Conservation (phyloP, 2,888 invertebrate genomes). For the Leucophenga montana region DNA sequence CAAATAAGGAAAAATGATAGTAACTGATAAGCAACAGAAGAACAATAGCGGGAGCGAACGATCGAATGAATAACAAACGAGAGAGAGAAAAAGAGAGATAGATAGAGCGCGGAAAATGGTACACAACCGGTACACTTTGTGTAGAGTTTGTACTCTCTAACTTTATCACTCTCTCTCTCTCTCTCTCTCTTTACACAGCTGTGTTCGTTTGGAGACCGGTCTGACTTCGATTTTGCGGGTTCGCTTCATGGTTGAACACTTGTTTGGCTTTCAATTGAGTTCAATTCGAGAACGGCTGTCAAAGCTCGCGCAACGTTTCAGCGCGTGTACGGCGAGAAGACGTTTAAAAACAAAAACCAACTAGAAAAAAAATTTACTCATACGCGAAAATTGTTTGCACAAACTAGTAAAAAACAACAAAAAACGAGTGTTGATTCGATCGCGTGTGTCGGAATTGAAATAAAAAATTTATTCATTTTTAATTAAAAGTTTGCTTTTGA, state of each 20-base stretch:
- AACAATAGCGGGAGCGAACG: constrained; percentile 5
- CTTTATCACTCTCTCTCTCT: background rate
- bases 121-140: constrained; percentile 4
- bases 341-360: too few species aligned
- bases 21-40: constrained; percentile 53
- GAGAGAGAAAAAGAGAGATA: constrained; percentile 7
- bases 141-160: background rate
- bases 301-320: constrained; percentile 58
- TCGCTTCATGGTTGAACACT: constrained; percentile 43
- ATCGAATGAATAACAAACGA: background rate
- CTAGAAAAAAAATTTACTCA: background rate
- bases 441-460: constrained; percentile 13
- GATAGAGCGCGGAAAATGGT: too few species aligned
- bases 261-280: constrained; percentile 50
- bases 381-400: background rate
- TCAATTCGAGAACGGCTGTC: constrained; percentile 63
- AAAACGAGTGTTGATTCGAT: constrained; percentile 6
- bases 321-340: constrained; percentile 23
- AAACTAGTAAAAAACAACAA: background rate
- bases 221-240: constrained; percentile 30
- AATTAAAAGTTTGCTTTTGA: background rate
- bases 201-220: constrained; percentile 10
- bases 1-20: constrained; percentile 47
- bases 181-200: constrained; percentile 6
- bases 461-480: background rate